Evolutionary conservation across 2,888 invertebrate species (phyloP), one percentile per base, ranked within the genome.

Genomic region (Luffia ferchaultella): DNA sequence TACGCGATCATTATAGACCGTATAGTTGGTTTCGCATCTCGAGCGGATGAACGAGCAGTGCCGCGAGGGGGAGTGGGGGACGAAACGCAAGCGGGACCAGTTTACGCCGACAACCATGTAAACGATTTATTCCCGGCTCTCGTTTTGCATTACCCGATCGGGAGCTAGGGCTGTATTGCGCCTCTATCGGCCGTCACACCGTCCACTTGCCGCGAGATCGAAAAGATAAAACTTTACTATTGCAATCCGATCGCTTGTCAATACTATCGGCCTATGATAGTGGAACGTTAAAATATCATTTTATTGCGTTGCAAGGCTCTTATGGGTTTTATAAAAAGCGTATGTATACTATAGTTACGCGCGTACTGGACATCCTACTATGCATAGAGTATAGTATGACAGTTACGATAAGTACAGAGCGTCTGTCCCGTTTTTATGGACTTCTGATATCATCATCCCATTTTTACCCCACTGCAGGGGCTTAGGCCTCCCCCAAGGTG

Each of bases 101-200:
- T 82, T 82, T 83, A 79, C 77, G 77, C 80, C 77, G 80, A 83
- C 82, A 80, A 79, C 71, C 80, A 80, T 83, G 82, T 83, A 83
- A 83, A 82, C 82, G 77, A 83, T 82, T 82, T 80, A 82, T 82
- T 76, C 77, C 74, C 68, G 67, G 73, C 70, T 65, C 76, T 77
- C 70, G 78, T 79, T 80, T 80, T 80, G 80, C 80, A 79, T 83
- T 79, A 76, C 74, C 70, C 70, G 79, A 77, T 76, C 75, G 68
- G 72, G 69, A 76, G 71, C 68, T 70, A 79, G 79, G 80, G 77
- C 61, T 77, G 75, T 58, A 68, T 63, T 62, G 58, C 54, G 51
- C 52, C 16, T 30, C 30, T 12, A 12, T n/a, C 30, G 30, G 30
- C 30, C 30, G 30, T 46, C 46, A 16, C 19, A 16, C 19, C 41